These are phyloP conservation scores for Isurus oxyrinchus DNA, from an alignment of 2,113 vertebrate genomes.

Conservation along the genomic window DNA sequence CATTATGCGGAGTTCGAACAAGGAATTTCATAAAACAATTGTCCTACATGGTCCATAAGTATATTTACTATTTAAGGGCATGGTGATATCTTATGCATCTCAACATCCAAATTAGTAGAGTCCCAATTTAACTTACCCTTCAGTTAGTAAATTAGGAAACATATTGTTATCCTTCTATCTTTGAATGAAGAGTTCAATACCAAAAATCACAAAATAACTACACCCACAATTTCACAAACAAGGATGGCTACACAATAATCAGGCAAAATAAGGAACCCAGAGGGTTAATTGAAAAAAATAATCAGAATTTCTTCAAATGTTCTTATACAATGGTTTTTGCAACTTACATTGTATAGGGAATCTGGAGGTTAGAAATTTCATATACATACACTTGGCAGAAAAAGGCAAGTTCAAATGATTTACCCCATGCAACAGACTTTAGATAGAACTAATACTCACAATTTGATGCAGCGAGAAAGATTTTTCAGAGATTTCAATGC, in stretches of 20 bases:
- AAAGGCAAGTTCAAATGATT: background rate
- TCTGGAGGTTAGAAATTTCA: background rate
- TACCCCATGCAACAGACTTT: background rate
- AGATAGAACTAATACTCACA: conserved; percentile 50
- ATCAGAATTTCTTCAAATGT: too few species aligned
- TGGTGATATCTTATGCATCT: background rate
- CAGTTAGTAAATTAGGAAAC: background rate
- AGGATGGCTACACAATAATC: background rate
- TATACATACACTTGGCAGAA: background rate
- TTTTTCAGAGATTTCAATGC: conserved; percentile 53
- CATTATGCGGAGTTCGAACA: background rate
- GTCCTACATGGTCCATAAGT: background rate
- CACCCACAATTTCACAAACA: background rate
- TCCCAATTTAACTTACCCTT: background rate
- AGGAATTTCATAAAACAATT: background rate
- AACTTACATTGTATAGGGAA: background rate
- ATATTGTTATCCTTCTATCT: too few species aligned
- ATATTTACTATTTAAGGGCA: background rate
- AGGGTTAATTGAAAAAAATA: background rate
- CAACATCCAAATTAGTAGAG: background rate
- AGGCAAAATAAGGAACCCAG: background rate
- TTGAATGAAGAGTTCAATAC: background rate
- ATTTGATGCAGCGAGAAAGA: conserved; percentile 78
- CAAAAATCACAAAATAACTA: background rate
- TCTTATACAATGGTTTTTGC: background rate